Evolutionary conservation across 2,113 vertebrate genomes (phyloP).

Genomic region (Lasiurus cinereus): DNA sequence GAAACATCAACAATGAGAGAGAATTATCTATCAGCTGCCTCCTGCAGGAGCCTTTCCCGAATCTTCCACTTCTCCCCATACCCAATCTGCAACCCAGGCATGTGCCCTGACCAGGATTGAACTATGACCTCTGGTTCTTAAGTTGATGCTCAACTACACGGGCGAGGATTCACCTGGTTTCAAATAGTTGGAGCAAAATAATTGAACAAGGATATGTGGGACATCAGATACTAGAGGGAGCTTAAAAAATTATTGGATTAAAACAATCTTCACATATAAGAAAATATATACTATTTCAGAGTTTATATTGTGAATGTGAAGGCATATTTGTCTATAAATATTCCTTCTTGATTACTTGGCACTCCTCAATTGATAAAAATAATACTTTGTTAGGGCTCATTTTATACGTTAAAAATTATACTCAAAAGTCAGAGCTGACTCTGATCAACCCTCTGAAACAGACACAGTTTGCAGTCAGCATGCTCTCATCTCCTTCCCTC

Average conservation of each 20-base stretch:
- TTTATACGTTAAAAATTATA: conserved; percentile 24
- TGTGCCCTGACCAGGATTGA: too few relatives aligned
- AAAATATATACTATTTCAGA: neutral
- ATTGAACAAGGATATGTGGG: neutral
- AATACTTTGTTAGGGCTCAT: neutral
- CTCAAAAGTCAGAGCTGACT: neutral
- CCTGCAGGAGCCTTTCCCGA: too few relatives aligned
- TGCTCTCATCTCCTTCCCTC: neutral
- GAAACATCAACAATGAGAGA: too few relatives aligned
- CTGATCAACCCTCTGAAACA: neutral
- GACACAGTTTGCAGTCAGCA: neutral
- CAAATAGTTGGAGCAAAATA: neutral
- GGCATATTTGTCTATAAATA: neutral
- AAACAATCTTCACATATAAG: neutral
- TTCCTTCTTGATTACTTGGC: neutral
- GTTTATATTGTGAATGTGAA: neutral
- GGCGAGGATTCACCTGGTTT: neutral
- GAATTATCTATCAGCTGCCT: too few relatives aligned
- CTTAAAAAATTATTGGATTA: neutral
- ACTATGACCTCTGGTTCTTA: too few relatives aligned
- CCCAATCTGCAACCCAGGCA: too few relatives aligned
- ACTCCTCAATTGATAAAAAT: neutral
- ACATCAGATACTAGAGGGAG: neutral
- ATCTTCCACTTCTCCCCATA: too few relatives aligned
- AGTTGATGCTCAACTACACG: too few relatives aligned